Base-by-base conservation (phyloP, 2,888 invertebrate genomes). In the Pyrocoelia pectoralis region DNA sequence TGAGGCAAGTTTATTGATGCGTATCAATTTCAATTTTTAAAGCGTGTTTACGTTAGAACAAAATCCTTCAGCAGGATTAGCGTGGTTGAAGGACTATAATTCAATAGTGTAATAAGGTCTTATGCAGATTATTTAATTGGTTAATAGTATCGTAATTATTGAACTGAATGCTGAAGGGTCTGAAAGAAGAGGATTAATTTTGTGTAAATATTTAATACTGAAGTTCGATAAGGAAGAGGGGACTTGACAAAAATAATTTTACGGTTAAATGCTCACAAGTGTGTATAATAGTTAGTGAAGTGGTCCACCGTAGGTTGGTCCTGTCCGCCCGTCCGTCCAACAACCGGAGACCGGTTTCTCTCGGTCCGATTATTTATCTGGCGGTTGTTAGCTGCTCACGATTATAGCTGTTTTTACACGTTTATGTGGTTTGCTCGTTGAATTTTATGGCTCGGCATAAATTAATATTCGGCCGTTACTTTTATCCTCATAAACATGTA, bases 361-460 rank as follows among this genome's bases (percentile, higher is more conserved):
- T 74, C 74, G 72, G 58, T 74, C 73, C 75, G 78, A 78, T 80
- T 80, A 80, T 80, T 80, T 80, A 80, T 79, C 78, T 76, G 74
- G 72, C 73, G 77, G 79, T 79, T 79, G 79, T 80, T 80, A 79
- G 78, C 79, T 78, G 79, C 77, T 77, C 78, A 77, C 78, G 79
- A 80, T 80, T 80, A 80, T 79, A 76, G 79, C 78, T 80, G 79
- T 80, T 80, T 80, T 80, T 80, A 80, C 80, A 80, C 80, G 77
- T 79, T 79, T 76, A 76, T 78, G 79, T 76, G 79, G 79, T 79
- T 79, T 76, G 78, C 79, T 77, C 74, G 79, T 79, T 76, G 77
- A 73, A 79, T 80, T 80, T 80, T 79, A 80, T 78, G 77, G 76
- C 73, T 74, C 72, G 73, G 73, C 73, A 75, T 76, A 76, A 77